Conservation (phyloP, 1,140 invertebrate genomes). For the Ostrea denselamellosa region DNA sequence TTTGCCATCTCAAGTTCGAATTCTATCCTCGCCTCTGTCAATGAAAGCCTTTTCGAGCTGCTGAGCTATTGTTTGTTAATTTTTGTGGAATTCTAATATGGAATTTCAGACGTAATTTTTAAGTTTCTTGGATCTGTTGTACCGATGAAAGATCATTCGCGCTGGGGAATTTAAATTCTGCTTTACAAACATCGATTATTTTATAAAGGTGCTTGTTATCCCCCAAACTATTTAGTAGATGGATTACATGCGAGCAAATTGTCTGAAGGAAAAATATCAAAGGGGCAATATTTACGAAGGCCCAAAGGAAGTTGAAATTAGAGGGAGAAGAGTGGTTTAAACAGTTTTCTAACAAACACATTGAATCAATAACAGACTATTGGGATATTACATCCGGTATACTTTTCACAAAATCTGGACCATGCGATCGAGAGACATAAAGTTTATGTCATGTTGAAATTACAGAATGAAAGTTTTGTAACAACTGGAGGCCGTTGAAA, state of each 20-base stretch:
- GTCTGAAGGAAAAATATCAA: constrained; percentile 9
- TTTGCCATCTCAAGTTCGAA: background rate
- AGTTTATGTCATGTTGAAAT: background rate
- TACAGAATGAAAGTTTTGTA: background rate
- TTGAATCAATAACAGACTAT: background rate
- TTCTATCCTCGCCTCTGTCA: background rate
- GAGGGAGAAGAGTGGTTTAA: background rate
- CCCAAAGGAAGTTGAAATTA: background rate
- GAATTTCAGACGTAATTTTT: too few relatives aligned
- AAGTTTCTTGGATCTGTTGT: background rate
- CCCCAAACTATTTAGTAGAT: constrained; percentile 9
- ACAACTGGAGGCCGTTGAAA: background rate
- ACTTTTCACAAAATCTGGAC: constrained; percentile 13
- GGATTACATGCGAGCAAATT: constrained; percentile 25
- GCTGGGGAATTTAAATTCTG: constrained; percentile 21
- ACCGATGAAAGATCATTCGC: constrained; percentile 4
- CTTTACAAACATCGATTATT: constrained; percentile 19
- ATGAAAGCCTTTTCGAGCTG: background rate
- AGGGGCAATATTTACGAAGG: constrained; percentile 14
- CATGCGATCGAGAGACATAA: background rate
- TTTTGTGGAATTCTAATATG: too few relatives aligned
- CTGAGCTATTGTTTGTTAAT: too few relatives aligned
- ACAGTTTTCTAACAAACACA: background rate
- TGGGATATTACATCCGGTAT: constrained; percentile 22
- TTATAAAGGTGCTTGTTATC: background rate